Evolutionary conservation across 2,888 invertebrate species (phyloP).

Genomic region (Drosophila nr. perissopoda): DNA sequence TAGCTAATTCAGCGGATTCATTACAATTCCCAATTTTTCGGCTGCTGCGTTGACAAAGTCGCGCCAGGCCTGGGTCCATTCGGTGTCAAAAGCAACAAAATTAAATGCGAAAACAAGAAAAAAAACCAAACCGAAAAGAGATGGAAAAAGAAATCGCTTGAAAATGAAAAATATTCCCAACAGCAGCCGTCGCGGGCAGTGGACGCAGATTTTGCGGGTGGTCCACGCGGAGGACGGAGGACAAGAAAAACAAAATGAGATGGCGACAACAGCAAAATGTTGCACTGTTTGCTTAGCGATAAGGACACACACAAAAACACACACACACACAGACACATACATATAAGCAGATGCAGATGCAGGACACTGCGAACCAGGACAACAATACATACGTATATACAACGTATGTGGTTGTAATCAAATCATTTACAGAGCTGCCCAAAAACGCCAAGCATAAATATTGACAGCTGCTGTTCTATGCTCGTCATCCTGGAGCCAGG

Average conservation of each 20-base stretch:
- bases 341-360: conserved; percentile 32
- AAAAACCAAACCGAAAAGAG: background rate
- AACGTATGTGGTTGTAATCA: conserved; percentile 27
- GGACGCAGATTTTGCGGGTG: conserved; percentile 68
- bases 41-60: conserved; percentile 54
- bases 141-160: conserved; percentile 31
- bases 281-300: conserved; percentile 75
- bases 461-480: conserved; percentile 61
- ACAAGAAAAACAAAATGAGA: conserved; percentile 66
- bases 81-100: conserved; percentile 81
- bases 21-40: conserved; percentile 31
- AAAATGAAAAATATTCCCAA: conserved; percentile 40
- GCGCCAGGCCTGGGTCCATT: conserved; percentile 61
- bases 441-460: conserved; percentile 60
- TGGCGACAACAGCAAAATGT: conserved; percentile 71
- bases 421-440: conserved; percentile 40
- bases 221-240: conserved; percentile 53
- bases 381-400: conserved; percentile 28
- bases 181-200: conserved; percentile 29
- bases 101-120: conserved; percentile 69
- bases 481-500: conserved; percentile 59
- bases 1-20: conserved; percentile 62
- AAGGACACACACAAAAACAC: conserved; percentile 55
- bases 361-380: conserved; percentile 43
- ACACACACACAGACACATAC: conserved; percentile 33